These are phyloP conservation scores for Perccottus glenii DNA, from an alignment of 2,113 vertebrate species.

Conservation along the genomic window DNA sequence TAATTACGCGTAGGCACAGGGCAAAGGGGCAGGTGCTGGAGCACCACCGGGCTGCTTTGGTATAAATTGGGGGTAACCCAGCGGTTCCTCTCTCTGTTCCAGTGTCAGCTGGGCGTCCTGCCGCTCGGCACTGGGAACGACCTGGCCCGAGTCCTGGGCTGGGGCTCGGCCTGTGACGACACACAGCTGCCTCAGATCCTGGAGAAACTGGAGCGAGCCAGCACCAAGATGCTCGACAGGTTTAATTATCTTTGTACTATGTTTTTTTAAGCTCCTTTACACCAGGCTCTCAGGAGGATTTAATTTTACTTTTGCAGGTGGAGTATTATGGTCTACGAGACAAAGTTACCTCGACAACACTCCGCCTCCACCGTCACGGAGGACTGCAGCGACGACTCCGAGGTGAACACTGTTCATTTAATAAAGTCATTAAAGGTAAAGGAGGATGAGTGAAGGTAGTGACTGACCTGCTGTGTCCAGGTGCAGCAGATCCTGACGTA, in stretches of 20 bases:
- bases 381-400: conserved; percentile 91
- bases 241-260: too few species aligned
- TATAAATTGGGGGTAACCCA: background rate
- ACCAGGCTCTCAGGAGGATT: too few species aligned
- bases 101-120: conserved; percentile 96
- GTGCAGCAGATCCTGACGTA: conserved; percentile 96
- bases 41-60: background rate
- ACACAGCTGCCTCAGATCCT: conserved; percentile 94
- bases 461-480: conserved; percentile 62
- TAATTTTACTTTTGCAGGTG: conserved; percentile 78
- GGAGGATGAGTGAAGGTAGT: too few species aligned
- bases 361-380: conserved; percentile 85
- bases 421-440: background rate
- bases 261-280: too few species aligned
- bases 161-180: conserved; percentile 96
- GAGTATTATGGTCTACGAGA: conserved; percentile 99
- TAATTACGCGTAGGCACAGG: too few species aligned
- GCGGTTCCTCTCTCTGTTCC: conserved; percentile 4
- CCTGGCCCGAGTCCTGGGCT: conserved; percentile 92
- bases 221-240: conserved; percentile 99
- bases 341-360: conserved; percentile 88
- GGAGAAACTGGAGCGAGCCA: conserved; percentile 96
- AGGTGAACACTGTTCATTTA: conserved; percentile 78
- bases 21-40: too few species aligned
- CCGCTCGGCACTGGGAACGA: conserved; percentile 97